A percentile compares a stretch with the other conserved stretches of the same genome.
phyloP scores from a whole-genome alignment of 2,113 vertebrate species.

The Phylloscopus trochiloides region DNA sequence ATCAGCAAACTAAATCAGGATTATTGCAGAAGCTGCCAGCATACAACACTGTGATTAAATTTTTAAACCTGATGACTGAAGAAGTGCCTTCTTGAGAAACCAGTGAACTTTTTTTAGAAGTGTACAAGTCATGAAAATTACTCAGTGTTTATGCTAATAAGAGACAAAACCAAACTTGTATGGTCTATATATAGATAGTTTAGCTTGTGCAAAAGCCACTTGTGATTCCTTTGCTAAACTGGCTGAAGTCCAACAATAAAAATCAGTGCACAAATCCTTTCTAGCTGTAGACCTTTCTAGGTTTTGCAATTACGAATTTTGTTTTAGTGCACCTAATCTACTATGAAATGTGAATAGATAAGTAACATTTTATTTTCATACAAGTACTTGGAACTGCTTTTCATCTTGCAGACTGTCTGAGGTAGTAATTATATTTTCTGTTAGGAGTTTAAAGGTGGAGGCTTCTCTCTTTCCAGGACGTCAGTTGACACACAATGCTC shows the following conservation, averaged over 20 bases:
- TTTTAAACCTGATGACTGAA: slow-evolving; percentile 34
- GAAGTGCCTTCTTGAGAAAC: slow-evolving; percentile 8
- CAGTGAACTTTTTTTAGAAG: slow-evolving; percentile 17
- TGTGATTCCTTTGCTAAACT: neutral
- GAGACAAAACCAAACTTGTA: neutral
- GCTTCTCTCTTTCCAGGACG: neutral
- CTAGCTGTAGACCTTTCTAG: neutral
- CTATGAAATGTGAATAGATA: neutral
- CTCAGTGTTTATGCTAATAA: slow-evolving; percentile 31
- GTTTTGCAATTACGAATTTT: neutral
- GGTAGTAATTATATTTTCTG: neutral
- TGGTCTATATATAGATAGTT: slow-evolving; percentile 14
- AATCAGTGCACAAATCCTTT: neutral
- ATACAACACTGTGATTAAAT: neutral
- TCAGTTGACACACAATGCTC: neutral
- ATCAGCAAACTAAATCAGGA: neutral
- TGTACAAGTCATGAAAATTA: slow-evolving; percentile 4
- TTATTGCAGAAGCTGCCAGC: slow-evolving; percentile 33
- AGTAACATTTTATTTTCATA: neutral
- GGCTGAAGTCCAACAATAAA: neutral
- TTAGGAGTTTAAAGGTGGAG: neutral
- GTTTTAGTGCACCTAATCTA: neutral
- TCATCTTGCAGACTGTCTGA: neutral
- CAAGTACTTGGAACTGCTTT: neutral
- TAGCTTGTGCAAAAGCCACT: neutral